Base-by-base conservation (phyloP, 2,113 vertebrate genomes). In the Gasterosteus aculeatus region DNA sequence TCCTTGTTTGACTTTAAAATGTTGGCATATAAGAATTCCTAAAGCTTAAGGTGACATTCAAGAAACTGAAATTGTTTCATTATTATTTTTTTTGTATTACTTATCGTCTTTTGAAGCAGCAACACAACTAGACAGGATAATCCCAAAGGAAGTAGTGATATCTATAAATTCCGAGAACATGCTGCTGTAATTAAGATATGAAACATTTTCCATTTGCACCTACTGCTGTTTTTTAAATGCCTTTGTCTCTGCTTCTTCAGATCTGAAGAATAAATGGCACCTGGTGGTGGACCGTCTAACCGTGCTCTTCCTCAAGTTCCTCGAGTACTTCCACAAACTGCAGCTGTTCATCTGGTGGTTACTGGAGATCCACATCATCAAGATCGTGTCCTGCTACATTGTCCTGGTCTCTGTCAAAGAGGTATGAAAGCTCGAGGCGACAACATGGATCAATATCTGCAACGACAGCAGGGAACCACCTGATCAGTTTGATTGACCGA, bases 261-360 rank as follows among this genome's bases (percentile, higher is more conserved):
- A 97, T 83, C 91, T 98, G 80, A 97, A 91, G 83, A 99, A 96
- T 85, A 99, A 99, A 71, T 99, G 98, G 98, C 96, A 97, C 62
- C 89, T 99, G 82, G 98, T 99, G 80, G 95, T 99, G 0, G 98
- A 99, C 85, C 98, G 98, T 5, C 95, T 99, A 67, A 97, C 97
- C 0, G 98, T 99, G 78, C 95, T 99, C 38, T 97, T 99, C 89
- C 90, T 99, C 86, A 97, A 98, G 89, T 98, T 98, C 89, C 91
- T 99, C 90, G 97, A 99, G 86, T 97, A 95, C 72, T 96, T 99
- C 81, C 96, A 99, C 90, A 97, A 97, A 80, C 92, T 99, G 87
- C 98, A 99, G 92, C 94, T 99, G 60, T 96, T 98, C 65, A 93
- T 96, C 84, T 99, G 98, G 98, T 99, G 98, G 98, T 86, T 98